Evolutionary conservation across 1,140 invertebrate genomes (phyloP).

Genomic region (Venustaconcha ellipsiformis): DNA sequence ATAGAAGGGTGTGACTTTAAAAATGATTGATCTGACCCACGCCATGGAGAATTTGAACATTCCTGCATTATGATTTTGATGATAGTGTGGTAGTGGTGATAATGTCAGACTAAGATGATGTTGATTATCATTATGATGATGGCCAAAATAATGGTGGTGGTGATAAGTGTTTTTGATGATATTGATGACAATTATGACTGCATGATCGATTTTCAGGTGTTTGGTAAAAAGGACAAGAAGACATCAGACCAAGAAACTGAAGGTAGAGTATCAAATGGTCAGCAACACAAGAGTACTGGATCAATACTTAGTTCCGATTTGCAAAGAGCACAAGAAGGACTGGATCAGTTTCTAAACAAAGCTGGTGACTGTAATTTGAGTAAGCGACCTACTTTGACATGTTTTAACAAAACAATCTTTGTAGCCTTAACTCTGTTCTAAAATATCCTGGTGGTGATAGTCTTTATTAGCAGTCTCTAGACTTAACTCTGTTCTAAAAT

Average conservation of each 20-base stretch:
- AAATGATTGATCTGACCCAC: too few relatives aligned
- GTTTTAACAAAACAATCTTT: too few relatives aligned
- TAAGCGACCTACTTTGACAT: conserved; percentile 13
- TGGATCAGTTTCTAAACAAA: conserved; percentile 49
- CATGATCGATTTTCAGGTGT: conserved; percentile 1
- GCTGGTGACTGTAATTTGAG: conserved; percentile 52
- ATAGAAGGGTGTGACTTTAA: too few relatives aligned
- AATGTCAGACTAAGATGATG: too few relatives aligned
- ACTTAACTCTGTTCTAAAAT: too few relatives aligned
- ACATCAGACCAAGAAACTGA: conserved; percentile 18
- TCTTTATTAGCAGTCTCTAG: too few relatives aligned
- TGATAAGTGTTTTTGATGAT: not conserved
- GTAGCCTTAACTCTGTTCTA: too few relatives aligned
- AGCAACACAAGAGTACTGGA: conserved; percentile 14
- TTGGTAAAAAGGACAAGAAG: not conserved
- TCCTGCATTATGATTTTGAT: too few relatives aligned
- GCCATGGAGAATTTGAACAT: too few relatives aligned
- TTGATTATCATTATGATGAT: not conserved
- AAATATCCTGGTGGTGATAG: too few relatives aligned
- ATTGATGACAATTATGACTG: conserved; percentile 1
- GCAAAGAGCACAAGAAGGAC: conserved; percentile 40
- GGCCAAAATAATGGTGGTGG: too few relatives aligned
- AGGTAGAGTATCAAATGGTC: conserved; percentile 19
- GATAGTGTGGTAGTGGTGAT: too few relatives aligned
- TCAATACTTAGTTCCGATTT: conserved; percentile 29